These are phyloP conservation scores for Thrips palmi DNA, from an alignment of 1,140 invertebrate species.

Conservation along the genomic window DNA sequence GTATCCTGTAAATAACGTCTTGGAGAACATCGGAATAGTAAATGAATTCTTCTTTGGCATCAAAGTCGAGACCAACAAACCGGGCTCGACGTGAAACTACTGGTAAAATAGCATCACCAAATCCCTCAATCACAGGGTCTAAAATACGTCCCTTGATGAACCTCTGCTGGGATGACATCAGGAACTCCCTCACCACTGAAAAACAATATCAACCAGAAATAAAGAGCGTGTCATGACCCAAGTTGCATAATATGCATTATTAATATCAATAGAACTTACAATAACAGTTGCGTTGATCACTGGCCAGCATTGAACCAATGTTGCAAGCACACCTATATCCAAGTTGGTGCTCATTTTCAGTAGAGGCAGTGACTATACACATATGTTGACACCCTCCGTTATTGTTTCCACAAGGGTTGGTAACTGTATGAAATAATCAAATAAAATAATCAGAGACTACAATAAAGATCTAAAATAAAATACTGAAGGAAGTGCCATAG, in stretches of 20 bases:
- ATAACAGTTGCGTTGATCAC: conserved; percentile 66
- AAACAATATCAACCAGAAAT: conserved; percentile 15
- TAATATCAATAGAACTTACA: conserved; percentile 23
- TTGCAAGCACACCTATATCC: conserved; percentile 89
- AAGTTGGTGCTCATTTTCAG: conserved; percentile 51
- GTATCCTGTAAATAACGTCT: conserved; percentile 86
- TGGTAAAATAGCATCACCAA: conserved; percentile 84
- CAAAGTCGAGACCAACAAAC: conserved; percentile 95
- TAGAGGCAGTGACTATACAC: conserved; percentile 75
- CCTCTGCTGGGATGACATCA: conserved; percentile 93
- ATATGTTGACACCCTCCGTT: conserved; percentile 90
- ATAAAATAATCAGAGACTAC: not conserved
- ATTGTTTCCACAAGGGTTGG: conserved; percentile 77
- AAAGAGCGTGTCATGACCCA: not conserved
- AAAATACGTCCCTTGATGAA: conserved; percentile 91
- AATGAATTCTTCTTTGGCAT: conserved; percentile 76
- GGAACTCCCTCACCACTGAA: conserved; percentile 66
- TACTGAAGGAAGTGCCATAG: conserved; percentile 10
- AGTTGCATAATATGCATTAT: not conserved
- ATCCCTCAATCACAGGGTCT: conserved; percentile 71
- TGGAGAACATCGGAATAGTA: conserved; percentile 96
- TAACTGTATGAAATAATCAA: conserved; percentile 23
- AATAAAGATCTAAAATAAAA: conserved; percentile 1
- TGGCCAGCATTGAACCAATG: conserved; percentile 63
- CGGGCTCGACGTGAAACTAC: conserved; percentile 77